Evolutionary conservation across 1,140 invertebrate species (phyloP).

Genomic region (Anthonomus grandis): DNA sequence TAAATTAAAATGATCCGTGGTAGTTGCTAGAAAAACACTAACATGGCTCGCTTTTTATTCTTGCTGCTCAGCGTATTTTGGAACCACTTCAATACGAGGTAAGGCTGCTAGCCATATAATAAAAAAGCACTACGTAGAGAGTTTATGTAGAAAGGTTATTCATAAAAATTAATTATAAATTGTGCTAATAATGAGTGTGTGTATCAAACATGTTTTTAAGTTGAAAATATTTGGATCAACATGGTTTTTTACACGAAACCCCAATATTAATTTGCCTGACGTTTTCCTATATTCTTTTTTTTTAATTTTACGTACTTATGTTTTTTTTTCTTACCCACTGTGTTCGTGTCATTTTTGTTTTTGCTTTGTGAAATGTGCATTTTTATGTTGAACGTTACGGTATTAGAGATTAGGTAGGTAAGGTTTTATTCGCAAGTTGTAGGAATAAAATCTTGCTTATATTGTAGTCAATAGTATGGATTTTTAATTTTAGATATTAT

Average conservation of each 20-base stretch:
- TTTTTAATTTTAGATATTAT: no score
- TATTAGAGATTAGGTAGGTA: no score
- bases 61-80: constrained; percentile 91
- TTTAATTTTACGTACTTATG: constrained; percentile 10
- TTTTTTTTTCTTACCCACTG: constrained; percentile 24
- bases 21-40: constrained; percentile 8
- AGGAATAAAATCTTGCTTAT: no score
- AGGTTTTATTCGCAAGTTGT: no score
- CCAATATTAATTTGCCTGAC: background rate
- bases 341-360: constrained; percentile 27
- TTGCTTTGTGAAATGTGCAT: no score
- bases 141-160: background rate
- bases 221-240: no score
- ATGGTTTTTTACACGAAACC: background rate
- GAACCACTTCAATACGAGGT: constrained; percentile 97
- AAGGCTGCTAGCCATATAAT: constrained; percentile 56
- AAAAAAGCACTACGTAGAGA: constrained; percentile 8
- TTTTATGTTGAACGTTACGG: no score
- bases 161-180: no score
- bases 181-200: no score
- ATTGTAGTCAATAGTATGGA: no score
- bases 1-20: no score
- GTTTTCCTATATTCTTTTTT: background rate
- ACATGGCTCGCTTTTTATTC: constrained; percentile 49
- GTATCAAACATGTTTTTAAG: no score